phyloP scores from a whole-genome alignment of 2,113 vertebrate genomes.

The Proteles cristata region DNA sequence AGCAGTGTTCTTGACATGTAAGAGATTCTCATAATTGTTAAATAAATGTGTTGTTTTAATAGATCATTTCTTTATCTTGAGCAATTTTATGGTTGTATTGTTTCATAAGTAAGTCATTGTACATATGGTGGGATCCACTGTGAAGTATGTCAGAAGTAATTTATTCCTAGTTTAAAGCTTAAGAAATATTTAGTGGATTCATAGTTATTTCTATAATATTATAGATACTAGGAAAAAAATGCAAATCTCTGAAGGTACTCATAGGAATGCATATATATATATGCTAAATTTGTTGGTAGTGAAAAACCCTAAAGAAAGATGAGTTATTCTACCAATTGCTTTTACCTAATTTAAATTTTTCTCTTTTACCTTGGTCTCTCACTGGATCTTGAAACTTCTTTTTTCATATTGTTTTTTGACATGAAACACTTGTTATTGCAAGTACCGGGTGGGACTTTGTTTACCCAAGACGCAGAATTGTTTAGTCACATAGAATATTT shows the following conservation, averaged over 20 bases:
- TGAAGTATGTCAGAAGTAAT: neutral
- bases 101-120: neutral
- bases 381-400: neutral
- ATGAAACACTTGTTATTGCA: neutral
- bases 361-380: neutral
- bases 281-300: neutral
- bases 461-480: neutral
- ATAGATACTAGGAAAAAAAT: neutral
- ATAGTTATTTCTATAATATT: neutral
- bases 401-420: neutral
- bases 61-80: neutral
- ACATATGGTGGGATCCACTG: neutral
- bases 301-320: neutral
- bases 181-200: neutral
- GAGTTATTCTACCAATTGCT: neutral
- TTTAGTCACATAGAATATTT: constrained; percentile 10
- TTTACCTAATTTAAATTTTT: neutral
- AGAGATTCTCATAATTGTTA: constrained; percentile 1
- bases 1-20: neutral
- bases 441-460: neutral
- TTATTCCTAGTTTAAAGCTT: neutral
- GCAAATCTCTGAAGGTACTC: neutral
- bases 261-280: neutral
- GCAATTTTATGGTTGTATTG: neutral
- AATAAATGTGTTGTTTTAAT: neutral